A percentile compares a stretch with the other conserved stretches of the same genome.
Evolutionary conservation across 2,113 vertebrate species (phyloP).

Genomic region (Scomber japonicus): DNA sequence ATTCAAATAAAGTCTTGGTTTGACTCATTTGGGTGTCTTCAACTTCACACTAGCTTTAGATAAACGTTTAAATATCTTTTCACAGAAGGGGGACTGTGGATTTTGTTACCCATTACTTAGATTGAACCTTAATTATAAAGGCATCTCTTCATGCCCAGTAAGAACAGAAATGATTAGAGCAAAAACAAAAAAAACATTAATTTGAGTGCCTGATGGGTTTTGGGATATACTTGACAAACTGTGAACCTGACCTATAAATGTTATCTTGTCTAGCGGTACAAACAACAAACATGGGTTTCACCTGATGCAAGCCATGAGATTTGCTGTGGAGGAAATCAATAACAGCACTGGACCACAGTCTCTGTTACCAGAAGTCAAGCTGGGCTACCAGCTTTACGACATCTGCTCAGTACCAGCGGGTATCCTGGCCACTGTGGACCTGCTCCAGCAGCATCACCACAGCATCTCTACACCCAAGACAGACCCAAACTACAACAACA

Average conservation of each 20-base stretch:
- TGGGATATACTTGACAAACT: no score
- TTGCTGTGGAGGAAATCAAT: slow-evolving; percentile 89
- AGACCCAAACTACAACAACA: slow-evolving; percentile 1
- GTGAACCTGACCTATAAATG: neutral
- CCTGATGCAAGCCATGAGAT: slow-evolving; percentile 88
- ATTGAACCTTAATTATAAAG: no score
- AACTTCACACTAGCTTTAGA: no score
- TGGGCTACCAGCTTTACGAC: slow-evolving; percentile 89
- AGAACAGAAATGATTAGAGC: no score
- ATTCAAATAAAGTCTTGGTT: no score
- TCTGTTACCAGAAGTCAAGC: slow-evolving; percentile 84
- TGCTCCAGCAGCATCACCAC: slow-evolving; percentile 73
- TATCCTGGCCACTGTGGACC: slow-evolving; percentile 83
- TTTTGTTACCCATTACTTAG: no score
- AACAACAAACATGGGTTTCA: slow-evolving; percentile 84
- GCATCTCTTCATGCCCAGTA: no score
- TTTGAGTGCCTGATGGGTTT: neutral
- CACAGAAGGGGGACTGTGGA: no score
- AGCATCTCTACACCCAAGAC: slow-evolving; percentile 4
- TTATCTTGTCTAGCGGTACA: slow-evolving; percentile 72
- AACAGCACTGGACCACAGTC: slow-evolving; percentile 61
- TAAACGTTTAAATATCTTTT: no score
- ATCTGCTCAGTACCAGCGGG: slow-evolving; percentile 78
- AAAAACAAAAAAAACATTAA: neutral
- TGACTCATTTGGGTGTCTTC: no score